Base-by-base conservation (phyloP, 2,888 invertebrate species). In the Cerastis rubricosa region DNA sequence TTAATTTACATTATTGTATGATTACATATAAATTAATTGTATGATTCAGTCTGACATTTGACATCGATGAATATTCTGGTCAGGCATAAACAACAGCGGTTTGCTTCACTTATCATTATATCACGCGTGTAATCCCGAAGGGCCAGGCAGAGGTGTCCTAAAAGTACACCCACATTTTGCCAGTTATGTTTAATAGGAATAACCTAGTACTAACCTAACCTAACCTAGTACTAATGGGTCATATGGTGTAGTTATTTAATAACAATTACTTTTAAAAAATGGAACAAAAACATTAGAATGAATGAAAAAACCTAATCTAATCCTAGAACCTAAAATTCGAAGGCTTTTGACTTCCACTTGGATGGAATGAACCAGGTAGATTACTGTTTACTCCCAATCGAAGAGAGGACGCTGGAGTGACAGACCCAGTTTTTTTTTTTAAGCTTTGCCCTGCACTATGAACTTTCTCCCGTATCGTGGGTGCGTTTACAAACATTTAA, bases 41-140 rank as follows among this genome's bases (percentile, higher is more conserved):
- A n/a, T 51, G 22, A 66, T 74, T 81, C 25, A n/a, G 59, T 81
- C 57, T 78, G 78, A 81, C 78, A 65, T 81, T 81, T 75, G 78
- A 45, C 75, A 40, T 2, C 14, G 65, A 81, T 78, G 45, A 81
- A 78, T 81, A 81, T 74, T 74, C 57, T 45, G 25, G 59, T 80
- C 47, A 51, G 45, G n/a, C 5, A 6, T 40, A 63, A 17, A 47
- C 63, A 49, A 64, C n/a, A n/a, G 47, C 64, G 29, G 47, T 73
- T 64, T 64, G n/a, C 12, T 45, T 45, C 64, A 54, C 47, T 54
- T 72, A 2, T 2, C 35, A 35, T 35, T 2, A 35, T 3, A 35
- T 35, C 35, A 2, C 35, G 35, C 35, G 2, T 3, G 35, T 35
- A 35, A 35, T 35, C 35, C 35, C 35, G 3, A 35, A 3, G 35